Base-by-base conservation (phyloP, 1,140 invertebrate genomes). In the Lasaia peninsularis region DNA sequence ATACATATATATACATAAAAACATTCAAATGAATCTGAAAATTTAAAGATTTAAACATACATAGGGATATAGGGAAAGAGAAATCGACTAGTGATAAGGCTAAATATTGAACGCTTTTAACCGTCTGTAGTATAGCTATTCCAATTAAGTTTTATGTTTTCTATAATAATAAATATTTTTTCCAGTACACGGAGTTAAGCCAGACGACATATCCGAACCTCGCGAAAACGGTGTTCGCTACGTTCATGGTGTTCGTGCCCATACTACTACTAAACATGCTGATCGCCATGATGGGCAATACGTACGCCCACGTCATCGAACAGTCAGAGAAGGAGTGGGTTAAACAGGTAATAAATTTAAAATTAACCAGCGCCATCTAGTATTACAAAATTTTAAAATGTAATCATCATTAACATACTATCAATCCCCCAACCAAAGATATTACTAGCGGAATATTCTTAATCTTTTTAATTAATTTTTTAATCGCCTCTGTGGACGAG, bases 271-370 rank as follows among this genome's bases (percentile, higher is more conserved):
- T 99, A 3, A 99, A 99, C 92, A 97, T 99, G 97, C 92, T 99
- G 73, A 99, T 99, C 67, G 98, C 98, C 59, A 99, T 99, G 98
- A 99, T 99, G 97, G 97, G 97, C 10, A 99, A 99, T 82, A 99
- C 98, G 0, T 99, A 99, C 78, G 97, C 98, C 2, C 96, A 98
- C 68, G 97, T 99, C 50, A 99, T 99, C 60, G 96, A 98, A 79
- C 97, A 98, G 80, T 99, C 98, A 48, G 98, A 99, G 85, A 99
- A 99, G 83, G 98, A 99, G 85, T 99, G 97, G 95, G 94, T 98
- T 79, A 98, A 99, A 89, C 98, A 98, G 92, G 96, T 97, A 78
- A 78, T 34, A 18, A 31, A 16, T 6, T n/a, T n/a, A 52, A n/a
- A 40, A 11, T 18, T 12, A 54, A 32, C 16, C 33, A 24, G 3